Base-by-base conservation (phyloP, 1,140 invertebrate genomes). In the Hermetia illucens region DNA sequence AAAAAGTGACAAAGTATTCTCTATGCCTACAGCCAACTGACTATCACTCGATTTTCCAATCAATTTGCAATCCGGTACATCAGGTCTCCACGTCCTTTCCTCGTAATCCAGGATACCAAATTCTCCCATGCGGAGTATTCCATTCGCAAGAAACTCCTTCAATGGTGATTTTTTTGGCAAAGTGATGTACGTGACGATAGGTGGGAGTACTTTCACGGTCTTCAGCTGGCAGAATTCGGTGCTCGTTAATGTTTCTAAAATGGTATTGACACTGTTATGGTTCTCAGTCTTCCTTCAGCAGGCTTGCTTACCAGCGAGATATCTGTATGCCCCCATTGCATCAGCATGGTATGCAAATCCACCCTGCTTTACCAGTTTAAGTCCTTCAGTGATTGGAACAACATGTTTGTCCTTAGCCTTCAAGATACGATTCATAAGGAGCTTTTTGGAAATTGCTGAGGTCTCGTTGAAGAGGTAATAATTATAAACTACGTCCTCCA, bases 401-500 rank as follows among this genome's bases (percentile, higher is more conserved):
- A 58, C 48, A 22, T 58, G 50, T 34, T 22, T 19, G 12, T 21
- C 10, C 3, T 19, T 21, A 31, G 37, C 31, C 2, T 21, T 39
- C 18, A 51, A 53, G 2, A 58, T 52, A 29, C 41, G 44, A 8
- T 48, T n/a, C 0, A 1, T 39, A 15, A 45, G 56, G 3, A 58
- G 38, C 16, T 54, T 42, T 3, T 20, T 38, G 0, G 50, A 46
- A 6, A 56, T 15, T 27, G 38, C 44, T 5, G 34, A 47, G 1
- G 43, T 51, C 12, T 50, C 47, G 10, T 45, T 49, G 34, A 73
- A 68, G 36, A 58, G 54, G 15, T 63, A 60, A 34, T 49, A 52
- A 37, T 65, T 63, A 42, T 74, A 74, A 3, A 54, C 42, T 21
- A 68, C 53, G 29, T 73, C 61, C 41, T 72, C 65, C 38, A 68